A percentile compares a stretch with the other conserved stretches of the same genome.
These are phyloP conservation scores for Podocnemis expansa DNA, from an alignment of 2,113 vertebrate genomes.

Conservation along the genomic window DNA sequence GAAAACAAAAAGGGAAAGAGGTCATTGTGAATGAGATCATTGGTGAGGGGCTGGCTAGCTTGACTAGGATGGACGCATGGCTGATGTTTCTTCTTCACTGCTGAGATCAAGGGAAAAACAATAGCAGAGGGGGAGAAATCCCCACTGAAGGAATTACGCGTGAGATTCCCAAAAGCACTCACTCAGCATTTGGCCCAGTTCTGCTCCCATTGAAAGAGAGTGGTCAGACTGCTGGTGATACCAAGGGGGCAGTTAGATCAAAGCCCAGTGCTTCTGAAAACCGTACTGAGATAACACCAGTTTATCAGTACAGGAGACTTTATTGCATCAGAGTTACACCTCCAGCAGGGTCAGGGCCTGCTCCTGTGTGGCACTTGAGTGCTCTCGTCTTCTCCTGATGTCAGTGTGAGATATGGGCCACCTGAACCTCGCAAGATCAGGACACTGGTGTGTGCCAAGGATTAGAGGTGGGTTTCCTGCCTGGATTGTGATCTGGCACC, in stretches of 20 bases:
- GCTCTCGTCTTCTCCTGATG: neutral
- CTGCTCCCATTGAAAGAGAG: neutral
- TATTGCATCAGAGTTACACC: neutral
- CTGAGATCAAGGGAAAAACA: neutral
- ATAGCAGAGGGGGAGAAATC: neutral
- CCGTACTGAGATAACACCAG: neutral
- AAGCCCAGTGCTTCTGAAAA: neutral
- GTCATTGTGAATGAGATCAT: neutral
- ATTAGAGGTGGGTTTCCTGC: neutral
- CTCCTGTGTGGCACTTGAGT: neutral
- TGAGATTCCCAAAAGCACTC: neutral
- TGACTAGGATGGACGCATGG: neutral
- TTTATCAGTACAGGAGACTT: neutral
- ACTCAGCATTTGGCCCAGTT: neutral
- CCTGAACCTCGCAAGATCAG: neutral
- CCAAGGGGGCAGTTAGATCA: neutral
- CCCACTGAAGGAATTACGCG: neutral
- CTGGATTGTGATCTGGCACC: neutral
- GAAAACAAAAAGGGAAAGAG: neutral
- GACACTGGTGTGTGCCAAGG: neutral
- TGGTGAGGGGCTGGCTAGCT: neutral
- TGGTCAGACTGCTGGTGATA: neutral
- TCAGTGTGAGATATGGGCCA: neutral
- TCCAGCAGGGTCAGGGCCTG: neutral
- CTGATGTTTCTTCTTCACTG: neutral